Conservation (phyloP, 2,797 vertebrate species). For the Cichlasoma orientale region DNA sequence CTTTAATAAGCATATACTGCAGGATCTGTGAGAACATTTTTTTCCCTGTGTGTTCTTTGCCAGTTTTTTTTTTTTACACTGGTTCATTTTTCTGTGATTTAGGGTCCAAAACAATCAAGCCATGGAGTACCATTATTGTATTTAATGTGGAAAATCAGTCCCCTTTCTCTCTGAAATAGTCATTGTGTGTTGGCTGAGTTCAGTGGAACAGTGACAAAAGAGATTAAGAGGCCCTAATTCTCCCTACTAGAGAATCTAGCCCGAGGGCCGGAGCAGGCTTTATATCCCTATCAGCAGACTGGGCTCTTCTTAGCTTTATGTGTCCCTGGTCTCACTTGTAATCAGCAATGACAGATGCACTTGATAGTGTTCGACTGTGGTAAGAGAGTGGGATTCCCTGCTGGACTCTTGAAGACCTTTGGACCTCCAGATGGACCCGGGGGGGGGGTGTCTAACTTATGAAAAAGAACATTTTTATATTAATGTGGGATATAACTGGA, state of each 20-base stretch:
- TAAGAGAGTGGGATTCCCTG: slow-evolving; percentile 42
- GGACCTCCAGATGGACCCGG: slow-evolving; percentile 29
- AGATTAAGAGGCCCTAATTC: slow-evolving; percentile 75
- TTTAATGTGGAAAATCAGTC: slow-evolving; percentile 66
- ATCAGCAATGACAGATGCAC: slow-evolving; percentile 50
- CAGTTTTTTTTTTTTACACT: slow-evolving; percentile 8
- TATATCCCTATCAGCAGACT: slow-evolving; percentile 54
- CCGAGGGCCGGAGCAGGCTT: slow-evolving; percentile 61
- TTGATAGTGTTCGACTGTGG: slow-evolving; percentile 51
- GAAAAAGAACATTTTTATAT: slow-evolving; percentile 20
- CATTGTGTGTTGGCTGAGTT: slow-evolving; percentile 68
- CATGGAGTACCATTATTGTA: slow-evolving; percentile 50
- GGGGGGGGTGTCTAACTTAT: slow-evolving; percentile 12
- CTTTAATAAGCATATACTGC: not conserved
- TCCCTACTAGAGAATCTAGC: slow-evolving; percentile 64
- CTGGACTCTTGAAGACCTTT: slow-evolving; percentile 27
- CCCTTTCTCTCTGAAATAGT: slow-evolving; percentile 42
- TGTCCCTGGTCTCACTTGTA: slow-evolving; percentile 29
- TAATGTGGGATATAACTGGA: slow-evolving; percentile 11
- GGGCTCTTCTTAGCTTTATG: slow-evolving; percentile 45
- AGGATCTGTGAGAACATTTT: not conserved
- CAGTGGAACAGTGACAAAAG: slow-evolving; percentile 61
- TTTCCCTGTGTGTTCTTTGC: not conserved
- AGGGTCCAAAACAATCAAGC: slow-evolving; percentile 56
- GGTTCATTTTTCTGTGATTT: slow-evolving; percentile 48